Evolutionary conservation across 64 coral and sea anemone species (phyloP).

Genomic region (Porites lutea): DNA sequence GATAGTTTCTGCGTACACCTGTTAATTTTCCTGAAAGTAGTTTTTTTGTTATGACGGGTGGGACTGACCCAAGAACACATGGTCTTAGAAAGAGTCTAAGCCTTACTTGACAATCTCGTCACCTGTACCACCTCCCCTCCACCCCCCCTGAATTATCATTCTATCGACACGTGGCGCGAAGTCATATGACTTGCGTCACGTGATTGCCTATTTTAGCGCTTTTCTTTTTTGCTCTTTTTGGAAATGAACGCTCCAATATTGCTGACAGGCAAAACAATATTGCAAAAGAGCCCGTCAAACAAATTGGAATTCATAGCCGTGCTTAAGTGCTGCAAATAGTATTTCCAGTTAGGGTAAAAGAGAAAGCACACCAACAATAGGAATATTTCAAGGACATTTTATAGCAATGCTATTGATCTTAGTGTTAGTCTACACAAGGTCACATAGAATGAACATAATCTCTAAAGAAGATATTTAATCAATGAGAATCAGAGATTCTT

Average conservation of each 20-base stretch:
- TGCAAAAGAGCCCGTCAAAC: slow-evolving; percentile 5
- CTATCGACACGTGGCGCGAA: slow-evolving; percentile 19
- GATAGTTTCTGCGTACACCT: not conserved
- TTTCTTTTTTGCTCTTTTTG: not conserved
- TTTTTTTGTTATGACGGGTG: slow-evolving; percentile 3
- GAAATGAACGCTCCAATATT: not conserved
- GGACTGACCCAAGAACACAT: not conserved
- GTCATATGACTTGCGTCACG: slow-evolving; percentile 21
- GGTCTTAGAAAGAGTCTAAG: not conserved
- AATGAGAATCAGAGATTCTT: not conserved
- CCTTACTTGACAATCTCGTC: not conserved
- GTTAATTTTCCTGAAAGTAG: not conserved
- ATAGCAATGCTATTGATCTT: not conserved
- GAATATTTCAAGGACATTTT: not conserved
- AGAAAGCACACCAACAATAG: not conserved
- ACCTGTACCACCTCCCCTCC: not conserved
- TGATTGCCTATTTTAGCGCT: not conserved
- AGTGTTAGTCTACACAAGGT: not conserved
- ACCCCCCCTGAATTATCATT: not conserved
- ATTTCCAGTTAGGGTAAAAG: not conserved
- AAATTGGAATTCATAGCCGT: slow-evolving; percentile 27
- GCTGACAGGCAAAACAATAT: not conserved
- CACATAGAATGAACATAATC: no score
- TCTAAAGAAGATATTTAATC: not conserved
- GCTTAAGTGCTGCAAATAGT: not conserved